Base-by-base conservation (phyloP, 1,140 invertebrate genomes). In the Coenobita brevimanus region DNA sequence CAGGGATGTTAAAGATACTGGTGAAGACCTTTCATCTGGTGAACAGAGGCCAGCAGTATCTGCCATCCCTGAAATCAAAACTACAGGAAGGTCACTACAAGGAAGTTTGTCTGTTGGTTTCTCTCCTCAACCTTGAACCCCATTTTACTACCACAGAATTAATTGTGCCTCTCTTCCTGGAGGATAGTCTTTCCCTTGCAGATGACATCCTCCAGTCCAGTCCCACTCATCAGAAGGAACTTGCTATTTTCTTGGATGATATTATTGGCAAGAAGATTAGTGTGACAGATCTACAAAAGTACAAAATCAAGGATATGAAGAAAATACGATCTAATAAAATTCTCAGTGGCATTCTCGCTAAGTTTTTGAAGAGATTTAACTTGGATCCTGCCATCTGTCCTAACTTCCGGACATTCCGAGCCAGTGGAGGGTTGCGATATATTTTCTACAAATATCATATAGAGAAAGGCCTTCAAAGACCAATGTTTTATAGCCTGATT, bases 401-500 rank as follows among this genome's bases (percentile, higher is more conserved):
- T 38, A 60, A 87, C 27, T 71, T 87, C n/a, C 46, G 54, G n/a
- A 87, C 50, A 41, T 57, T 54, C 64, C 36, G 76, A 46, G 75
- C 84, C 24, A 71, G 24, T 24, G 84, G 84, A 30, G 84, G 76
- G 17, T 60, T 87, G 27, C 84, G 84, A 50, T 87, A 41, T 50
- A 33, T 87, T 36, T 87, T 87, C 38, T 80, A 80, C 71, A 87
- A 87, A 69, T 87, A 87, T 43, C 80, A 87, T 24, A 38, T 57
- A 21, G 76, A 69, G 41, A 87, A 87, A 54, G 43, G 46, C 27
- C 50, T 87, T 24, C 84, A 79, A 67, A 80, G n/a, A 24, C 27
- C 41, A 17, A 46, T 62, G 13, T 87, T 87, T 30, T 64, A 57
- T 15, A 87, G 84, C 17, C 69, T 87, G 38, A 64, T 87, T 13